Evolutionary conservation across 2,797 vertebrate genomes (phyloP).

Genomic region (Micromesistius poutassou): DNA sequence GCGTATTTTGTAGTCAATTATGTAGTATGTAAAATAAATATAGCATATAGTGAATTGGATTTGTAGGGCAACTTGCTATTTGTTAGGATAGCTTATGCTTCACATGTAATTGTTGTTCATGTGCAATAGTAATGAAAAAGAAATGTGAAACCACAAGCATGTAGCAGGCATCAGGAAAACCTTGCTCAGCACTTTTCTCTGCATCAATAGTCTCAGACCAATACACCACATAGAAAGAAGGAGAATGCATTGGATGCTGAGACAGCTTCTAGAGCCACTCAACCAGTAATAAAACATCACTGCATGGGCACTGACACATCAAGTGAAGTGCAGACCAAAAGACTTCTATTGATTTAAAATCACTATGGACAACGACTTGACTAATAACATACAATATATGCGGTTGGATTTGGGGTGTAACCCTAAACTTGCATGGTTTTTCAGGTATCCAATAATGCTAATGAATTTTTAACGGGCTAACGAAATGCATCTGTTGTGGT

Average conservation of each 20-base stretch:
- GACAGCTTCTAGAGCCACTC: conserved; percentile 41
- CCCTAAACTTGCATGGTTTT: neutral
- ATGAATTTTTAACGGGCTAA: neutral
- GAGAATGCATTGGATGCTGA: conserved; percentile 42
- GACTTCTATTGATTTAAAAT: neutral
- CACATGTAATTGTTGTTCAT: neutral
- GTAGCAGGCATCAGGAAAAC: neutral
- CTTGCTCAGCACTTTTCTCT: conserved; percentile 44
- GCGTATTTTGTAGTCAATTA: neutral
- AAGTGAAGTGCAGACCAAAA: conserved; percentile 13
- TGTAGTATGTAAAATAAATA: neutral
- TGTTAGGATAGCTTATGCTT: neutral
- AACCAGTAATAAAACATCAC: neutral
- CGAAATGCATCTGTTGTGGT: neutral
- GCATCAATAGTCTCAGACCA: conserved; percentile 26
- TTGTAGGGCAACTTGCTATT: neutral
- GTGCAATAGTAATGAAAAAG: neutral
- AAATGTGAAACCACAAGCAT: conserved; percentile 6
- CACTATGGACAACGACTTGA: neutral
- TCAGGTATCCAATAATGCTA: conserved; percentile 1
- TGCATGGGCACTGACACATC: neutral
- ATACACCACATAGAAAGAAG: conserved; percentile 16
- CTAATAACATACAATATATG: neutral
- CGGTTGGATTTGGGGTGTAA: neutral
- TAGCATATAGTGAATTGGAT: neutral